A percentile compares a stretch with the other conserved stretches of the same genome.
Evolutionary conservation across 2,113 vertebrate species (phyloP).

Genomic region (Prinia subflava): DNA sequence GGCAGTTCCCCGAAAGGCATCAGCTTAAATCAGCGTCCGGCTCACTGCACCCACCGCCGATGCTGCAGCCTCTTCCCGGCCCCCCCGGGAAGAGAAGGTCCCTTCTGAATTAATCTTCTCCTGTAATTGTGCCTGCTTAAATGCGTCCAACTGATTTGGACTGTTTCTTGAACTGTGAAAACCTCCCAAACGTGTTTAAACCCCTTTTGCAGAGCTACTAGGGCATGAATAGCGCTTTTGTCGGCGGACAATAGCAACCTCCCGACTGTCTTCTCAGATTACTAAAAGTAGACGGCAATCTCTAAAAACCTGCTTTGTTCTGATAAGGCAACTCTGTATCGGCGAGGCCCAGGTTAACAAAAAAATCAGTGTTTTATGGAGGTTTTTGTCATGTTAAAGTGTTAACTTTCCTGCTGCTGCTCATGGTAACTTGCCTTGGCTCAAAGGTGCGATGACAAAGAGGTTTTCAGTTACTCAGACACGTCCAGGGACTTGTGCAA

Average conservation of each 20-base stretch:
- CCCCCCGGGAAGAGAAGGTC: not conserved
- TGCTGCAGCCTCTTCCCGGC: not conserved
- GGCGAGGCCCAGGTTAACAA: not conserved
- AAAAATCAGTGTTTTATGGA: not conserved
- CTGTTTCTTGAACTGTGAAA: not conserved
- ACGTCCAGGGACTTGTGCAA: not conserved
- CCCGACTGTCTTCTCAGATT: not conserved
- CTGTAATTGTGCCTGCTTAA: not conserved
- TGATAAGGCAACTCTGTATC: not conserved
- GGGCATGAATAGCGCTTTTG: slow-evolving; percentile 18
- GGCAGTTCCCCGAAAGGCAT: not conserved
- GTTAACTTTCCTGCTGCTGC: not conserved
- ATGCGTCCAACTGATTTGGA: not conserved
- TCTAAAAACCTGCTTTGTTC: not conserved
- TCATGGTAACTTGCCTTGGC: not conserved
- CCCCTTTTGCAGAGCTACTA: not conserved
- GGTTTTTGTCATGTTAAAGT: not conserved
- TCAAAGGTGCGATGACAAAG: not conserved
- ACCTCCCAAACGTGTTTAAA: not conserved
- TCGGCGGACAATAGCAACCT: not conserved
- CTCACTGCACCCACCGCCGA: not conserved
- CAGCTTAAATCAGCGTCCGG: not conserved
- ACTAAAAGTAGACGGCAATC: not conserved
- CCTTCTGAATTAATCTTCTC: not conserved
- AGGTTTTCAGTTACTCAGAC: not conserved